Conservation (phyloP, 2,888 invertebrate genomes). For the Pterostichus niger region DNA sequence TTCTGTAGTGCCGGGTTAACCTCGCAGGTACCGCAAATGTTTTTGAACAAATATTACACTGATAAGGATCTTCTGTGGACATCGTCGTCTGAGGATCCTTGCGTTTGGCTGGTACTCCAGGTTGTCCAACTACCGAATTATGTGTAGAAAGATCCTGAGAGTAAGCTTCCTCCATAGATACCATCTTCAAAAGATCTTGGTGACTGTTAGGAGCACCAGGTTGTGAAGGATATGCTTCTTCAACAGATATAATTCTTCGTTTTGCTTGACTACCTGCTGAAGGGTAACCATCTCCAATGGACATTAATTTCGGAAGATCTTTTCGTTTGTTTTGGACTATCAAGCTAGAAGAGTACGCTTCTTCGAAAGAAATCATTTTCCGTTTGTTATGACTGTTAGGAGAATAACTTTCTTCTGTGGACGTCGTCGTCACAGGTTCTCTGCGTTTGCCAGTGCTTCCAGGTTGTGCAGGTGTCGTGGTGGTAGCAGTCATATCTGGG, state of each 20-base stretch:
- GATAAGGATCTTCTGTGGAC: slow-evolving; percentile 85
- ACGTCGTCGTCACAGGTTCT: slow-evolving; percentile 71
- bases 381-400: slow-evolving; percentile 65
- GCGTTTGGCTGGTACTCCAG: slow-evolving; percentile 60
- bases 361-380: slow-evolving; percentile 64
- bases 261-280: neutral
- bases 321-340: neutral
- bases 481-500: slow-evolving; percentile 63
- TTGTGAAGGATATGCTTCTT: slow-evolving; percentile 15
- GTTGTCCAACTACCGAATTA: slow-evolving; percentile 81
- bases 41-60: slow-evolving; percentile 93
- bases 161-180: slow-evolving; percentile 27
- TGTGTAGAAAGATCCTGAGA: slow-evolving; percentile 70
- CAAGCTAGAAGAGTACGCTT: slow-evolving; percentile 4
- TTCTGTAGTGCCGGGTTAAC: slow-evolving; percentile 90
- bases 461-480: slow-evolving; percentile 72
- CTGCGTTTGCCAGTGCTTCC: slow-evolving; percentile 69
- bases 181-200: slow-evolving; percentile 3
- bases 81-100: slow-evolving; percentile 73
- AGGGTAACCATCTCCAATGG: slow-evolving; percentile 8
- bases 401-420: slow-evolving; percentile 73
- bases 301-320: slow-evolving; percentile 35
- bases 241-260: neutral
- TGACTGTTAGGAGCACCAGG: neutral
- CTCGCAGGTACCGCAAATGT: slow-evolving; percentile 95